Percentiles rank a stretch among this genome's conserved stretches.
These are phyloP conservation scores for Nesometra sesokonis DNA, from an alignment of 35 echinoderm and acorn worm genomes.

Conservation along the genomic window DNA sequence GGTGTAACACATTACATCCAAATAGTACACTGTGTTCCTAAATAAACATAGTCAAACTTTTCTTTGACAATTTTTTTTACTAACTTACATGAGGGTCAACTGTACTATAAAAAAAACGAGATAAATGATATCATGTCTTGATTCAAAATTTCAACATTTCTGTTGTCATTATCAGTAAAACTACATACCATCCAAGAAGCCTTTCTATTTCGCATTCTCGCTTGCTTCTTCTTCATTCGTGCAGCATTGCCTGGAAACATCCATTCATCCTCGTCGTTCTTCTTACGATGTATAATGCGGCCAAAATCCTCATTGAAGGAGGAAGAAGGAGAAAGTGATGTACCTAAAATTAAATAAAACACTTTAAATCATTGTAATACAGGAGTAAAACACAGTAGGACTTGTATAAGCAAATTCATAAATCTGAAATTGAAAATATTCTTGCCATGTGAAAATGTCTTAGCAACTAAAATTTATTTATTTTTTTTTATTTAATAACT, in stretches of 20 bases:
- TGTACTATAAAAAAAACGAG: not conserved
- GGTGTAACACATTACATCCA: no score
- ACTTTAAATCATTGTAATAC: not conserved
- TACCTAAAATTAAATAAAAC: not conserved
- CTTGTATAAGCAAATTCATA: no score
- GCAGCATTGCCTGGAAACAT: conserved; percentile 11
- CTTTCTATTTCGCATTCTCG: conserved; percentile 26
- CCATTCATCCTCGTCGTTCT: conserved; percentile 54
- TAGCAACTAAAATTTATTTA: no score
- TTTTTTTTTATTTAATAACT: no score
- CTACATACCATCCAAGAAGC: conserved; percentile 30
- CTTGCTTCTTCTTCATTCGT: conserved; percentile 30
- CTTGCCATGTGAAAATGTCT: no score
- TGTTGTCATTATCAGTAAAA: no score
- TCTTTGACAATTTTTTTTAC: not conserved
- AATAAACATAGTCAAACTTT: not conserved
- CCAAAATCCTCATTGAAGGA: conserved; percentile 3
- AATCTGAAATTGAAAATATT: no score
- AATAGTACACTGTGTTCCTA: no score
- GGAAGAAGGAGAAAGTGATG: conserved; percentile 12
- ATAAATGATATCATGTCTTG: not conserved
- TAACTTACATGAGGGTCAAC: not conserved
- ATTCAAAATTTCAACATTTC: not conserved
- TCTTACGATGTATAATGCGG: conserved; percentile 48
- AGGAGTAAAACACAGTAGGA: not conserved